Percentiles rank a stretch among this genome's conserved stretches.
Evolutionary conservation across 2,797 vertebrate genomes (phyloP).

Genomic region (Anableps anableps): DNA sequence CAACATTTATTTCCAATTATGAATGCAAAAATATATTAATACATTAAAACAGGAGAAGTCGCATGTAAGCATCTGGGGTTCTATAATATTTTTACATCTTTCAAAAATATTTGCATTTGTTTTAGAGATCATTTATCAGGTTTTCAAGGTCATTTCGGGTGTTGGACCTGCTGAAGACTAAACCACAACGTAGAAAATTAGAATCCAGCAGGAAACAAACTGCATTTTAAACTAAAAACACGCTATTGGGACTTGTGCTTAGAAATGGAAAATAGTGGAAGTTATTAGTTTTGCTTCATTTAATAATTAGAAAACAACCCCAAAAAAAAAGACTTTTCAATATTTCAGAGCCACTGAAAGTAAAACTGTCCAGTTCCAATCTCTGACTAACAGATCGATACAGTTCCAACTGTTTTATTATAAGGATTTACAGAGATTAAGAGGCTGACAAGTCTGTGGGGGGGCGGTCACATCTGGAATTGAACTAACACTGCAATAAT

Average conservation of each 20-base stretch:
- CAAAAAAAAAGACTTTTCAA: not conserved
- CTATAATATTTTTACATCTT: not conserved
- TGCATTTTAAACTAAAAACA: not conserved
- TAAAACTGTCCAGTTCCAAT: not conserved
- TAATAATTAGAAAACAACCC: not conserved
- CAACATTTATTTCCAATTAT: not conserved
- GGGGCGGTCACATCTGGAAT: slow-evolving; percentile 66
- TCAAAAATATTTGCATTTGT: not conserved
- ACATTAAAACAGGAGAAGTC: not conserved
- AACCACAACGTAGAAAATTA: not conserved
- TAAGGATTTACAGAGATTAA: slow-evolving; percentile 42
- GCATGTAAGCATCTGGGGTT: too few species aligned
- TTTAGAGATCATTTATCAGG: not conserved
- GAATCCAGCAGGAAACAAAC: not conserved
- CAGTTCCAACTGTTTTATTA: not conserved
- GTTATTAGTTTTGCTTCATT: not conserved
- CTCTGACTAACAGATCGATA: not conserved
- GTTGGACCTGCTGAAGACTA: not conserved
- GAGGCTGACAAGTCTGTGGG: not conserved
- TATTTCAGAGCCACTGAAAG: not conserved
- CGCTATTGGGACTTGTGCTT: not conserved
- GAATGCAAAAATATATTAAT: not conserved
- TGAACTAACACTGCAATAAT: slow-evolving; percentile 38
- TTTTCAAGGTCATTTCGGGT: not conserved
- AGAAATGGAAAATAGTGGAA: not conserved